These are phyloP conservation scores for Rhabdomys dilectus DNA, from an alignment of 2,113 vertebrate species.

Conservation along the genomic window DNA sequence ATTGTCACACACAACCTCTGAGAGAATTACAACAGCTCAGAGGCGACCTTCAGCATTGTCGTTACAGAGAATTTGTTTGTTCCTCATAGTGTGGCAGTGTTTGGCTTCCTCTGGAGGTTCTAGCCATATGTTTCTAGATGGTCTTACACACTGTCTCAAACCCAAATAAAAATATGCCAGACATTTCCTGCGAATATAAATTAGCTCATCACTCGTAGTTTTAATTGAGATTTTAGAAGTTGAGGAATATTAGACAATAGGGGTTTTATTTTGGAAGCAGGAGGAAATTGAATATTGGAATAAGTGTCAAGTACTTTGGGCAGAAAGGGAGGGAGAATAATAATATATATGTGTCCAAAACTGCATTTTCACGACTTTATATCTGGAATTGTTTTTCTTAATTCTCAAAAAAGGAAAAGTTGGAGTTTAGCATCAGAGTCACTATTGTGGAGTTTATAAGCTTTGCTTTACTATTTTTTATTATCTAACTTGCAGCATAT, in stretches of 20 bases:
- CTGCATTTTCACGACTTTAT: slow-evolving; percentile 11
- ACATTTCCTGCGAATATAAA: background rate
- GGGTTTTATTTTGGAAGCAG: slow-evolving; percentile 23
- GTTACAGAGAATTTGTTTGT: slow-evolving; percentile 26
- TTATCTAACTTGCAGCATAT: background rate
- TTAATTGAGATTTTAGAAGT: slow-evolving; percentile 44
- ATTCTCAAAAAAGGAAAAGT: slow-evolving; percentile 12
- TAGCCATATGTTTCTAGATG: slow-evolving; percentile 74
- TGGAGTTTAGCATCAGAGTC: slow-evolving; percentile 15
- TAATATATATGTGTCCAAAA: background rate
- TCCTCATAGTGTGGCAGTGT: background rate
- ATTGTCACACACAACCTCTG: slow-evolving; percentile 8
- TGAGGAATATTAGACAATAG: slow-evolving; percentile 45
- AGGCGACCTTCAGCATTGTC: background rate
- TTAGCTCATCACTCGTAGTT: slow-evolving; percentile 12
- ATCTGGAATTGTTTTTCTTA: slow-evolving; percentile 51
- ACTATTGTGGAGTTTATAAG: slow-evolving; percentile 45
- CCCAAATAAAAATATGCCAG: slow-evolving; percentile 57
- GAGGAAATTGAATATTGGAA: slow-evolving; percentile 16
- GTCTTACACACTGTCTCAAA: background rate
- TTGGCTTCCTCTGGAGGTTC: slow-evolving; percentile 28
- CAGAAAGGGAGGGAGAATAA: background rate
- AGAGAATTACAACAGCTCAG: background rate
- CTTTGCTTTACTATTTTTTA: slow-evolving; percentile 52
- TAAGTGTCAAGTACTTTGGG: background rate